Conservation (phyloP, 2,113 vertebrate genomes). For the Corythoichthys haematopterus region DNA sequence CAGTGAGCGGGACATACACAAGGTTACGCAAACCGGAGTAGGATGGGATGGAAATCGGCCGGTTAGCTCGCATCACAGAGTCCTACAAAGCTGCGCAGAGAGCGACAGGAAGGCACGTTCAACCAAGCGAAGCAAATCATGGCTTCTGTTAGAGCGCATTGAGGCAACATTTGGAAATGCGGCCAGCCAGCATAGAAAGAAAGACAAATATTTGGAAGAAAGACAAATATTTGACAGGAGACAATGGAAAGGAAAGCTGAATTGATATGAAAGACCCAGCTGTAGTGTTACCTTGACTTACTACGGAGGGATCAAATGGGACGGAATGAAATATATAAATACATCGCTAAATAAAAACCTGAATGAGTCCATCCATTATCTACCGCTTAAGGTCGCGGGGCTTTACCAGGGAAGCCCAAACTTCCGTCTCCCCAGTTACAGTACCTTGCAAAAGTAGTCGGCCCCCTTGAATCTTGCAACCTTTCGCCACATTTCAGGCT, state of each 20-base stretch:
- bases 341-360: no score
- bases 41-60: conserved; percentile 42
- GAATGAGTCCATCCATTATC: no score
- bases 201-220: conserved; percentile 1
- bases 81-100: conserved; percentile 9
- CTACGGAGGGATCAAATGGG: no score
- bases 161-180: conserved; percentile 21
- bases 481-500: no score
- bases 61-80: conserved; percentile 41
- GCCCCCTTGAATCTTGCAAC: no score
- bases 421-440: no score
- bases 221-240: conserved; percentile 3
- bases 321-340: no score
- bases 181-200: conserved; percentile 33
- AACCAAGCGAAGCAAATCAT: conserved; percentile 48
- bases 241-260: conserved; percentile 9
- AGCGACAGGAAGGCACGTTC: conserved; percentile 33
- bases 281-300: no score
- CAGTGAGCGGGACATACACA: conserved; percentile 12
- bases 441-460: no score
- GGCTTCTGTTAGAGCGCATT: conserved; percentile 9
- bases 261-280: not conserved
- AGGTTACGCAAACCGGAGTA: conserved; percentile 4
- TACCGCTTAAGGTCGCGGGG: no score
- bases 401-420: no score